Evolutionary conservation across 2,888 invertebrate genomes (phyloP).

Genomic region (Tridacna crocea): DNA sequence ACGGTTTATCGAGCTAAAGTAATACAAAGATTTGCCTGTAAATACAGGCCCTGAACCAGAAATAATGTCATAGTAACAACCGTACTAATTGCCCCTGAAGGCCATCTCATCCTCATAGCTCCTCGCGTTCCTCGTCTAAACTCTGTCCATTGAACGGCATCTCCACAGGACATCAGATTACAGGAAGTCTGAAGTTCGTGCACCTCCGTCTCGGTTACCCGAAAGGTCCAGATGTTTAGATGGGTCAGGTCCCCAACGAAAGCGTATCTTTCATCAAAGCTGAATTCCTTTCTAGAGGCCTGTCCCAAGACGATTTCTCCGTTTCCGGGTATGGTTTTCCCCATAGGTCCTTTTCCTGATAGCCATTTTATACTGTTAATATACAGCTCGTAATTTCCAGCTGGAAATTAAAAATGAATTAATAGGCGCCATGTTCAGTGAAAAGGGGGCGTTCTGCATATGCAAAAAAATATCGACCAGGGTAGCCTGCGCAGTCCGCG

Average conservation of each 20-base stretch:
- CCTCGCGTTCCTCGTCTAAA: constrained; percentile 83
- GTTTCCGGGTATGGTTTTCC: constrained; percentile 74
- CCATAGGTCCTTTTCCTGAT: constrained; percentile 65
- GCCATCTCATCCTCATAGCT: constrained; percentile 83
- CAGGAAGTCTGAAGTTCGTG: constrained; percentile 75
- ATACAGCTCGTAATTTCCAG: constrained; percentile 69
- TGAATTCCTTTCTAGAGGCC: constrained; percentile 64
- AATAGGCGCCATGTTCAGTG: neutral
- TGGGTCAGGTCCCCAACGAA: constrained; percentile 82
- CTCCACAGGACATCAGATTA: constrained; percentile 81
- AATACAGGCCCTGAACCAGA: too few relatives aligned
- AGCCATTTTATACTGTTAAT: constrained; percentile 63
- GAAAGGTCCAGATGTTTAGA: constrained; percentile 82
- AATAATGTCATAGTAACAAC: too few relatives aligned
- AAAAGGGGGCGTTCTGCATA: too few relatives aligned
- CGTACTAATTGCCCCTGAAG: constrained; percentile 79
- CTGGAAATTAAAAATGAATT: constrained; percentile 52
- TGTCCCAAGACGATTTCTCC: constrained; percentile 83
- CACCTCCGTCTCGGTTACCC: constrained; percentile 68
- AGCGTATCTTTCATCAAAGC: constrained; percentile 72
- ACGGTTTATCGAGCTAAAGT: too few relatives aligned
- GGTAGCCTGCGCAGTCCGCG: too few relatives aligned
- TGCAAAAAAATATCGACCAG: too few relatives aligned
- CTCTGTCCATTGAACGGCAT: constrained; percentile 84
- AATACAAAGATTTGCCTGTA: too few relatives aligned